Conservation (phyloP, 2,888 invertebrate species). For the Sarcophaga carnaria region DNA sequence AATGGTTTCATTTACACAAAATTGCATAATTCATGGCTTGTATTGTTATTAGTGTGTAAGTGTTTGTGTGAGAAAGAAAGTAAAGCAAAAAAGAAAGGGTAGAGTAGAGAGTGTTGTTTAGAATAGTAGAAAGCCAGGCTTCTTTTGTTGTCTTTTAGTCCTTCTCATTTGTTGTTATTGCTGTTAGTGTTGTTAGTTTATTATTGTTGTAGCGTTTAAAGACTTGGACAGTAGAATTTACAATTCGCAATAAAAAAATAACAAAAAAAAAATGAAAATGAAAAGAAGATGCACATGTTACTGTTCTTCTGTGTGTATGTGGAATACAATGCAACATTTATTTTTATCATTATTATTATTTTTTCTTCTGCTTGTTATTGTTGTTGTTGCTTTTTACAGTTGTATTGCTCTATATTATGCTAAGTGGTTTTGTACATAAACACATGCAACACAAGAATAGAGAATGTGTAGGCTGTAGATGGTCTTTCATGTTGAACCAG, state of each 20-base stretch:
- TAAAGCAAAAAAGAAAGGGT: neutral
- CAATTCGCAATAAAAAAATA: slow-evolving; percentile 49
- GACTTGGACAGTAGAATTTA: slow-evolving; percentile 67
- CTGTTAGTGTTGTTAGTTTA: slow-evolving; percentile 43
- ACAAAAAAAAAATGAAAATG: slow-evolving; percentile 30
- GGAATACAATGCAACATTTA: slow-evolving; percentile 19
- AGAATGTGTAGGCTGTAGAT: slow-evolving; percentile 27
- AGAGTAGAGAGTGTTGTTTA: neutral
- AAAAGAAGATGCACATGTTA: slow-evolving; percentile 36
- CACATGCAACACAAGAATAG: slow-evolving; percentile 11
- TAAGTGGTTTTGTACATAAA: slow-evolving; percentile 28
- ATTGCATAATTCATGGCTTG: slow-evolving; percentile 68
- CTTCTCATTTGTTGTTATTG: neutral
- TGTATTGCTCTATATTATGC: slow-evolving; percentile 53
- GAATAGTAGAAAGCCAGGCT: slow-evolving; percentile 1
- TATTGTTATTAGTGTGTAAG: slow-evolving; percentile 38
- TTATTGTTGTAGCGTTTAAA: slow-evolving; percentile 53
- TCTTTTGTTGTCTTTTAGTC: slow-evolving; percentile 40
- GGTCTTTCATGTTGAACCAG: slow-evolving; percentile 59
- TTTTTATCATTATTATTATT: slow-evolving; percentile 20
- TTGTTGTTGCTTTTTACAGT: slow-evolving; percentile 4
- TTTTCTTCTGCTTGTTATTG: slow-evolving; percentile 21
- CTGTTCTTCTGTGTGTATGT: neutral
- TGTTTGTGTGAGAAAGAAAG: neutral
- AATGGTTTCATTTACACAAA: slow-evolving; percentile 65